A percentile compares a stretch with the other conserved stretches of the same genome.
These are phyloP conservation scores for Drosophila affinis DNA, from an alignment of 2,888 invertebrate species.

Conservation along the genomic window DNA sequence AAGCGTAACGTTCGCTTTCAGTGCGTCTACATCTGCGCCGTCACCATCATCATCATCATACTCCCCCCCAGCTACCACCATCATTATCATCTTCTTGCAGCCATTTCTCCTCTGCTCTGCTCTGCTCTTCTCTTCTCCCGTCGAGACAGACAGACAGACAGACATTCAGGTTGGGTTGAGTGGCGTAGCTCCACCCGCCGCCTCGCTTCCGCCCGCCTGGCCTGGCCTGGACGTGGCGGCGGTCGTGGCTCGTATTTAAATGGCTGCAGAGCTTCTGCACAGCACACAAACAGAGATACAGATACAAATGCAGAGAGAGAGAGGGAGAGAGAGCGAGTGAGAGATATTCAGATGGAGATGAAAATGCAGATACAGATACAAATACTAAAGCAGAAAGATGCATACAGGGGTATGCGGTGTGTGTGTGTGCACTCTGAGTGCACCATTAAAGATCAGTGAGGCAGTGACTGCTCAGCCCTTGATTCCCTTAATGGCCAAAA, in stretches of 20 bases:
- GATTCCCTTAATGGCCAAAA: constrained; percentile 40
- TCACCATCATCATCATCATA: constrained; percentile 64
- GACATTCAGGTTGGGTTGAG: constrained; percentile 19
- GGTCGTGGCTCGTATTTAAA: constrained; percentile 33
- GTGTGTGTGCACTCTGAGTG: constrained; percentile 41
- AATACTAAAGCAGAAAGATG: constrained; percentile 11
- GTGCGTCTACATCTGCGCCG: constrained; percentile 80
- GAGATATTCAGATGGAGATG: constrained; percentile 2
- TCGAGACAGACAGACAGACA: constrained; percentile 9
- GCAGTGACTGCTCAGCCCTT: constrained; percentile 54
- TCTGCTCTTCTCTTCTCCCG: neutral
- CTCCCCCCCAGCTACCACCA: constrained; percentile 9
- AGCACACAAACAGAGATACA: constrained; percentile 10
- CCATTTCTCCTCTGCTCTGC: constrained; percentile 38
- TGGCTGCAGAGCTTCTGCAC: constrained; percentile 32
- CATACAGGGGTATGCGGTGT: constrained; percentile 10
- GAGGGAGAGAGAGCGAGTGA: neutral
- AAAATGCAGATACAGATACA: constrained; percentile 28
- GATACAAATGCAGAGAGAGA: neutral
- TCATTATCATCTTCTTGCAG: constrained; percentile 39
- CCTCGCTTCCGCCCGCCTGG: constrained; percentile 26
- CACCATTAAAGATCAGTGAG: constrained; percentile 66
- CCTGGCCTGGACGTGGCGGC: neutral
- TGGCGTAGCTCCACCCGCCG: constrained; percentile 39
- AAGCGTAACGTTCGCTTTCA: constrained; percentile 81